Evolutionary conservation across 1,140 invertebrate species (phyloP).

Genomic region (Saxidomus purpurata): DNA sequence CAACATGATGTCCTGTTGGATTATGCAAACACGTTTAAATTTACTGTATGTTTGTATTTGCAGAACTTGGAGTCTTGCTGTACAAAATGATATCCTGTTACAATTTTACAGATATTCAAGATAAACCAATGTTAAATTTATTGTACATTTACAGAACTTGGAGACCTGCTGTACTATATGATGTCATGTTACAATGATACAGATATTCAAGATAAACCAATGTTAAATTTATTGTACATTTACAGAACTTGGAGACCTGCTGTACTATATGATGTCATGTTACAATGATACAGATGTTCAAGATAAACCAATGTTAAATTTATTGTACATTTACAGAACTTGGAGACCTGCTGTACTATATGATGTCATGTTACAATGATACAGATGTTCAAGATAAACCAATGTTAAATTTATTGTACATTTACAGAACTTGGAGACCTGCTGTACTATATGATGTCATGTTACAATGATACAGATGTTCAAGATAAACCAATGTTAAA

Average conservation of each 20-base stretch:
- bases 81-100: no score
- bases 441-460: slow-evolving; percentile 73
- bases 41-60: no score
- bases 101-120: no score
- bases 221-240: slow-evolving; percentile 5
- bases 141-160: neutral
- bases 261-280: slow-evolving; percentile 73
- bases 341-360: slow-evolving; percentile 75
- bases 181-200: neutral
- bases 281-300: slow-evolving; percentile 78
- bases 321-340: slow-evolving; percentile 72
- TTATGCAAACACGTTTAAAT: no score
- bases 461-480: slow-evolving; percentile 77
- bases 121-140: no score
- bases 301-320: slow-evolving; percentile 78
- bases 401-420: no score
- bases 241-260: slow-evolving; percentile 77
- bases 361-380: slow-evolving; percentile 74
- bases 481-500: slow-evolving; percentile 77
- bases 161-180: neutral
- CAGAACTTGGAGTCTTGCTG: no score
- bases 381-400: slow-evolving; percentile 79
- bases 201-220: neutral
- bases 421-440: slow-evolving; percentile 78
- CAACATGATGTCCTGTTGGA: no score